A percentile compares a stretch with the other conserved stretches of the same genome.
Conservation (phyloP, 2,888 invertebrate genomes). For the Brachypalpus laphriformis region DNA sequence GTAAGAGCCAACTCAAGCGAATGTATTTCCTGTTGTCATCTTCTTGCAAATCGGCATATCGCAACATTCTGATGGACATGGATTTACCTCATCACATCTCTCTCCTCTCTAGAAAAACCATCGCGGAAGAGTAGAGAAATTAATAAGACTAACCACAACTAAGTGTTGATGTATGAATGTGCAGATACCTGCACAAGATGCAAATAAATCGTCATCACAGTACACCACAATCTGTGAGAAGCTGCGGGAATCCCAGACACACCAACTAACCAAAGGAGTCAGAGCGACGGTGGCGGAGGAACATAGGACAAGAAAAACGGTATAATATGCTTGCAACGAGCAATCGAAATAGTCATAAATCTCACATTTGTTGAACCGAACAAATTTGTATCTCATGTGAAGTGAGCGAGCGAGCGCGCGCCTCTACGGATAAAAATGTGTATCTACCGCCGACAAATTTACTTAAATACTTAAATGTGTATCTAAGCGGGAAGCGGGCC, state of each 20-base stretch:
- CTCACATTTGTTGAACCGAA: constrained; percentile 74
- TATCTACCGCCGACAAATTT: constrained; percentile 67
- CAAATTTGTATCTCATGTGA: constrained; percentile 71
- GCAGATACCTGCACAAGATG: constrained; percentile 67
- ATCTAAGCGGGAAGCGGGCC: constrained; percentile 71
- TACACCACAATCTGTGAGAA: constrained; percentile 68
- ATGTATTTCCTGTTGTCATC: constrained; percentile 74
- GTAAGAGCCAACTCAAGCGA: constrained; percentile 27
- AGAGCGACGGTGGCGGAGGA: constrained; percentile 13
- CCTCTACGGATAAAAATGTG: constrained; percentile 38
- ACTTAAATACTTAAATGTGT: constrained; percentile 73
- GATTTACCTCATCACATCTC: constrained; percentile 65
- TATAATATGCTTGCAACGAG: constrained; percentile 67
- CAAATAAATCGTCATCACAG: constrained; percentile 69
- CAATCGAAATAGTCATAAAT: constrained; percentile 74
- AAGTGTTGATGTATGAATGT: constrained; percentile 73
- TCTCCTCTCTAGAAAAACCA: constrained; percentile 8
- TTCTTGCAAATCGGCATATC: constrained; percentile 72
- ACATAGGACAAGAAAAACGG: constrained; percentile 65
- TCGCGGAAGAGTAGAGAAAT: constrained; percentile 54
- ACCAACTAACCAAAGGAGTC: neutral
- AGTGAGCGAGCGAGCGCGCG: constrained; percentile 51
- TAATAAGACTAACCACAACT: constrained; percentile 60
- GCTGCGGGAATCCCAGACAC: constrained; percentile 62
- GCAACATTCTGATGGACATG: constrained; percentile 74